Evolutionary conservation across 2,113 vertebrate genomes (phyloP).

Genomic region (Lota lota): DNA sequence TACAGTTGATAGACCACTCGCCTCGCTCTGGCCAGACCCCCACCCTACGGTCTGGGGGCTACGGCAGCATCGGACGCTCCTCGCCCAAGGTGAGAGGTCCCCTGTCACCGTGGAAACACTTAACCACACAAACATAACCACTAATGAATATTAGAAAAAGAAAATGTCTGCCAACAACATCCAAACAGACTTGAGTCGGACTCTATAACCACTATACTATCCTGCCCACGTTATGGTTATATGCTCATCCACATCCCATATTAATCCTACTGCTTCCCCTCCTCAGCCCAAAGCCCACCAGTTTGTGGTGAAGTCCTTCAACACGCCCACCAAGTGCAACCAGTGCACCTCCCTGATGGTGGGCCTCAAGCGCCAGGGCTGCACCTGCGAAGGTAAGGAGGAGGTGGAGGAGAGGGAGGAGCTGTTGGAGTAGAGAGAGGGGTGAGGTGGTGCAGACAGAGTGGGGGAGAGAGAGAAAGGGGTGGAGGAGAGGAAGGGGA

Average conservation of each 20-base stretch:
- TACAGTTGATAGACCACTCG: slow-evolving; percentile 83
- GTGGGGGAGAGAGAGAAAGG: no score
- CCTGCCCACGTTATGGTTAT: neutral
- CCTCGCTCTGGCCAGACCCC: slow-evolving; percentile 84
- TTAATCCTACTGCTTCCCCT: slow-evolving; percentile 15
- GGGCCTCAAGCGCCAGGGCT: slow-evolving; percentile 97
- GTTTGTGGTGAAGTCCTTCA: slow-evolving; percentile 96
- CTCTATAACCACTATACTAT: no score
- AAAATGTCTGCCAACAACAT: neutral
- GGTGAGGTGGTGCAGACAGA: no score
- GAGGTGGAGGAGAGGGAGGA: rapidly evolving
- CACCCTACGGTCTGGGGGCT: slow-evolving; percentile 82
- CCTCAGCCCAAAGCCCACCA: slow-evolving; percentile 94
- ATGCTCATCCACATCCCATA: neutral
- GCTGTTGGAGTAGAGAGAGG: neutral
- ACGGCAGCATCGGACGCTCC: slow-evolving; percentile 82
- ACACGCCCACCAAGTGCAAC: slow-evolving; percentile 91
- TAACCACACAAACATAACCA: no score
- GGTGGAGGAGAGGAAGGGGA: no score
- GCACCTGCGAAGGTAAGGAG: slow-evolving; percentile 92
- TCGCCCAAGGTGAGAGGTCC: slow-evolving; percentile 80
- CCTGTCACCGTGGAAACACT: no score
- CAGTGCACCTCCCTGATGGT: slow-evolving; percentile 98
- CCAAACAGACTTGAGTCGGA: slow-evolving; percentile 10
- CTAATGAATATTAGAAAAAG: slow-evolving; percentile 31